Percentiles rank a stretch among this genome's conserved stretches.
These are phyloP conservation scores for Gadus macrocephalus DNA, from an alignment of 2,113 vertebrate genomes.

Conservation along the genomic window DNA sequence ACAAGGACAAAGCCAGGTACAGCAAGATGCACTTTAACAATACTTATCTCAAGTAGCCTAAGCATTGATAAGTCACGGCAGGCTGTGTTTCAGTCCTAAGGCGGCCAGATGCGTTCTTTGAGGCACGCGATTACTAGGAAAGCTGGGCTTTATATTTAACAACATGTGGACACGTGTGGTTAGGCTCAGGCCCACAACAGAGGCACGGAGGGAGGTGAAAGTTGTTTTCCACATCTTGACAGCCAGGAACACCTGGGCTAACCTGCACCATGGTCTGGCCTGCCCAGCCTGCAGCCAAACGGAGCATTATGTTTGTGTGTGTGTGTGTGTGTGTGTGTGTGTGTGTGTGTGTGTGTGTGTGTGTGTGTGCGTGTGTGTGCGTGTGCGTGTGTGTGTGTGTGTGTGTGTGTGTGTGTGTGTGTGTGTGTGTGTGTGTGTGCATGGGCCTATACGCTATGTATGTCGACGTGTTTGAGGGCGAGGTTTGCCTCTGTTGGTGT, in stretches of 20 bases:
- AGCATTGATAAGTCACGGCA: conserved; percentile 17
- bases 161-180: conserved; percentile 17
- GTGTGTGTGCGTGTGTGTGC: no score
- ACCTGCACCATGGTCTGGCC: conserved; percentile 1
- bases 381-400: no score
- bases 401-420: neutral
- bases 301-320: conserved; percentile 5
- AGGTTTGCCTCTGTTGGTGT: neutral
- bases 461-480: no score
- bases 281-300: conserved; percentile 16
- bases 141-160: conserved; percentile 9
- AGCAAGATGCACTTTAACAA: neutral
- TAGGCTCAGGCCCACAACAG: conserved; percentile 8
- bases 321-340: neutral
- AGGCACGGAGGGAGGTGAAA: conserved; percentile 14
- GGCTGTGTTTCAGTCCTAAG: neutral
- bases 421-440: neutral
- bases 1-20: no score
- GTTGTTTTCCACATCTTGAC: conserved; percentile 5
- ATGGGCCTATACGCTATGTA: no score
- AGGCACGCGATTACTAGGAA: neutral
- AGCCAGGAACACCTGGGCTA: conserved; percentile 14
- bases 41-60: neutral
- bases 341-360: no score
- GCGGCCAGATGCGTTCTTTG: neutral